Evolutionary conservation across 2,888 invertebrate species (phyloP).

Genomic region (Tetranychus piercei): DNA sequence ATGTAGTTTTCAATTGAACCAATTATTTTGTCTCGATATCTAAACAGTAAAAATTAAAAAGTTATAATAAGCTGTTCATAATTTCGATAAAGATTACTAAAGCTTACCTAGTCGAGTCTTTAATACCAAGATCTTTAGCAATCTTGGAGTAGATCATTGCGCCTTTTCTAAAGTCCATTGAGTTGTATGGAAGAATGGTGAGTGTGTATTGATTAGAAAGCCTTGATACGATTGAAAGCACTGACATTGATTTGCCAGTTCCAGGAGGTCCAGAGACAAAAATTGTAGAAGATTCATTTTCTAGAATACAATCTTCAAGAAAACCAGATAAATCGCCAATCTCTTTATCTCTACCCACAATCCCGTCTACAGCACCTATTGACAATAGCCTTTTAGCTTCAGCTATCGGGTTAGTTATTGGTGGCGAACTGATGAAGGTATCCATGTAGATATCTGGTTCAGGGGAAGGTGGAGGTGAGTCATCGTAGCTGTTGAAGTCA

Average conservation of each 20-base stretch:
- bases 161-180: conserved; percentile 39
- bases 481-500: background rate
- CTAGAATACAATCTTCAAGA: conserved; percentile 46
- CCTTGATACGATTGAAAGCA: background rate
- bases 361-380: background rate
- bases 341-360: conserved; percentile 47
- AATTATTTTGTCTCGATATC: conserved; percentile 30
- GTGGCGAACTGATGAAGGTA: background rate
- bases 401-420: background rate
- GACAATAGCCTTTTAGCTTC: conserved; percentile 4
- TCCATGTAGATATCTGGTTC: background rate
- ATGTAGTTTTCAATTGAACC: conserved; percentile 51
- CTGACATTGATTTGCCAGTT: conserved; percentile 52
- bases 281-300: conserved; percentile 53
- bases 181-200: background rate
- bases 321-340: conserved; percentile 48
- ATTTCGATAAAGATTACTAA: background rate
- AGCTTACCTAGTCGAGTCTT: conserved; percentile 43
- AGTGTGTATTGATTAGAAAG: background rate
- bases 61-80: background rate
- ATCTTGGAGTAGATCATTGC: conserved; percentile 58
- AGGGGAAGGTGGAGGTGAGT: background rate
- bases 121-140: conserved; percentile 47
- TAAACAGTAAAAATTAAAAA: background rate
- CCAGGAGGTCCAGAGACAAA: conserved; percentile 94